A percentile compares a stretch with the other conserved stretches of the same genome.
phyloP scores from a whole-genome alignment of 2,797 vertebrate genomes.

The Etheostoma perlongum region DNA sequence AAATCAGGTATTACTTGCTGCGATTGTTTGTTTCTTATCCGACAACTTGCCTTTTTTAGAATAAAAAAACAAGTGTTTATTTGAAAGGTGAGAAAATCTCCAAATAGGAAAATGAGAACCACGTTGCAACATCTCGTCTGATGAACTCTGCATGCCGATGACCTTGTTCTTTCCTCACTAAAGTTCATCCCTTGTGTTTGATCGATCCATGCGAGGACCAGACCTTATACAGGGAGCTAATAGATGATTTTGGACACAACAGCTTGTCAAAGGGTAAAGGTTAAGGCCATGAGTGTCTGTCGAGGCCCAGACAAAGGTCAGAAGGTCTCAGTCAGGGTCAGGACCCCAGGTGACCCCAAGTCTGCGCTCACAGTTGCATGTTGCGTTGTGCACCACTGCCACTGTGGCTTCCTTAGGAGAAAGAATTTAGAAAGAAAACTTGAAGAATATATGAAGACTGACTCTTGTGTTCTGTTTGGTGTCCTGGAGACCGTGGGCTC shows the following conservation, averaged over 20 bases:
- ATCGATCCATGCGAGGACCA: constrained; percentile 72
- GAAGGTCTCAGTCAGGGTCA: constrained; percentile 82
- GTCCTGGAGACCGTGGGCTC: not conserved
- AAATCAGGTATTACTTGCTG: constrained; percentile 19
- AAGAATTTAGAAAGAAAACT: not conserved
- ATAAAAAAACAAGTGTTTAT: constrained; percentile 15
- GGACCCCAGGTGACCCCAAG: constrained; percentile 78
- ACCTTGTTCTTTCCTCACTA: constrained; percentile 46
- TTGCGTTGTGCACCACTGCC: constrained; percentile 32
- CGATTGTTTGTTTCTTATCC: not conserved
- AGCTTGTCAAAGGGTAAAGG: constrained; percentile 87
- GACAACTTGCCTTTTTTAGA: constrained; percentile 7
- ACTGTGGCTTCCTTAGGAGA: constrained; percentile 3
- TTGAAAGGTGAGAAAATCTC: constrained; percentile 12
- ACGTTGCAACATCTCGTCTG: not conserved
- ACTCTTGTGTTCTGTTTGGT: constrained; percentile 1
- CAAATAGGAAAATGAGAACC: constrained; percentile 17
- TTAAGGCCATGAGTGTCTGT: constrained; percentile 81
- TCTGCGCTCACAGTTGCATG: constrained; percentile 62
- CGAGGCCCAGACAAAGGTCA: constrained; percentile 79
- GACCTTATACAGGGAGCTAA: constrained; percentile 57
- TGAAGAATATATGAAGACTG: not conserved
- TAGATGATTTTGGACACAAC: constrained; percentile 72
- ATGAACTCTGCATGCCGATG: constrained; percentile 32
- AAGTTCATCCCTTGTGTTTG: constrained; percentile 35